Base-by-base conservation (phyloP, 1,140 invertebrate species). In the Hycleus phaleratus region DNA sequence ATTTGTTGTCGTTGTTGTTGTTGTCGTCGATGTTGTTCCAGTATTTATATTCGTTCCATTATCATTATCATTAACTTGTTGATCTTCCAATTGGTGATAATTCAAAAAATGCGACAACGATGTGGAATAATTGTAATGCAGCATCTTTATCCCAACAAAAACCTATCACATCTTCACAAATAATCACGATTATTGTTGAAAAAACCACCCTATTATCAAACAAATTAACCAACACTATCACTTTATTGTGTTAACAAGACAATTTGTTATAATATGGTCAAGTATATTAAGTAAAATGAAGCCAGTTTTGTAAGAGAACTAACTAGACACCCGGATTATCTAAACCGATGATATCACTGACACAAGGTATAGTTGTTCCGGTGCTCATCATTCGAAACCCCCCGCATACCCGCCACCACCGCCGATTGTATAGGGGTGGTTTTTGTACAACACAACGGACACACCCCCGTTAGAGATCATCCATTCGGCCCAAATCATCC, bases 101-200 rank as follows among this genome's bases (percentile, higher is more conserved):
- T 59, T 69, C 32, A 73, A 55, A 55, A 73, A 71, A 51, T 72
- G 68, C 39, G 65, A 68, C 40, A 73, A 49, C 2, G 70, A 64
- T 12, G 69, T 68, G 6, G 70, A 66, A 53, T 73, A 73, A 53
- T 69, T 71, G 52, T 72, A 72, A 55, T 71, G 67, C 45, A 42
- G 9, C 40, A 42, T 42, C 7, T 32, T 18, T 18, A 18, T 18
- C 18, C 18, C 18, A 18, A 18, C 18, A 18, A 18, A 18, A 18
- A 18, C 18, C 18, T 18, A 18, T 18, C 18, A 18, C 18, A 18
- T 18, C 18, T 18, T 18, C 18, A 18, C 18, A 18, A 18, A 18
- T 18, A 18, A 18, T 18, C 18, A 18, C 18, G 1, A 18, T 18
- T 18, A 18, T 18, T 18, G 18, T 18, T 18, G 1, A 18, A 18